These are phyloP conservation scores for Achroia grisella DNA, from an alignment of 1,140 invertebrate species.

Conservation along the genomic window DNA sequence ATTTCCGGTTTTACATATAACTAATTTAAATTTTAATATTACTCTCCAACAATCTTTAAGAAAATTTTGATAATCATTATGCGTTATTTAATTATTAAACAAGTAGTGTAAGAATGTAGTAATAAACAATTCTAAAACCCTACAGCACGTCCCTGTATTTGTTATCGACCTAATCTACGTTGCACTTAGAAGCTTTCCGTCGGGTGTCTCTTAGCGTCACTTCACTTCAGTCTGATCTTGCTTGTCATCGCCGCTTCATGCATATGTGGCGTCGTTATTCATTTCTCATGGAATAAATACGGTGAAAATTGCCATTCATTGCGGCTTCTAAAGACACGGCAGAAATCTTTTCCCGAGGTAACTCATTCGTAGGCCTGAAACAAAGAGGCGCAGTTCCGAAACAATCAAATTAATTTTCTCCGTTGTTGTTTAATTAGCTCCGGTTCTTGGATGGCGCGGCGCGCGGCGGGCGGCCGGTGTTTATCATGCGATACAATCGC, in stretches of 20 bases:
- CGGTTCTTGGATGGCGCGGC: conserved; percentile 56
- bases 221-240: conserved; percentile 42
- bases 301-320: conserved; percentile 26
- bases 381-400: conserved; percentile 64
- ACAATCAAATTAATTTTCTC: conserved; percentile 70
- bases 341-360: conserved; percentile 56
- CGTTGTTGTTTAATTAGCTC: conserved; percentile 70
- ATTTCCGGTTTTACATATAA: no score
- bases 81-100: no score
- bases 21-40: no score
- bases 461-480: conserved; percentile 61
- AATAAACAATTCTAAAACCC: no score
- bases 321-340: conserved; percentile 28
- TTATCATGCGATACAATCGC: conserved; percentile 71
- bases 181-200: conserved; percentile 58
- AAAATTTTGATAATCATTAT: no score
- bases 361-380: conserved; percentile 40
- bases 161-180: not conserved
- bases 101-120: no score
- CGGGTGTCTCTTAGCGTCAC: conserved; percentile 39
- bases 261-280: conserved; percentile 19
- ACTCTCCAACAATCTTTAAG: no score
- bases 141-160: not conserved
- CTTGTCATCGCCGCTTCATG: conserved; percentile 43
- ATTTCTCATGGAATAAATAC: conserved; percentile 33